phyloP scores from a whole-genome alignment of 2,113 vertebrate species.

The Electrona antarctica region DNA sequence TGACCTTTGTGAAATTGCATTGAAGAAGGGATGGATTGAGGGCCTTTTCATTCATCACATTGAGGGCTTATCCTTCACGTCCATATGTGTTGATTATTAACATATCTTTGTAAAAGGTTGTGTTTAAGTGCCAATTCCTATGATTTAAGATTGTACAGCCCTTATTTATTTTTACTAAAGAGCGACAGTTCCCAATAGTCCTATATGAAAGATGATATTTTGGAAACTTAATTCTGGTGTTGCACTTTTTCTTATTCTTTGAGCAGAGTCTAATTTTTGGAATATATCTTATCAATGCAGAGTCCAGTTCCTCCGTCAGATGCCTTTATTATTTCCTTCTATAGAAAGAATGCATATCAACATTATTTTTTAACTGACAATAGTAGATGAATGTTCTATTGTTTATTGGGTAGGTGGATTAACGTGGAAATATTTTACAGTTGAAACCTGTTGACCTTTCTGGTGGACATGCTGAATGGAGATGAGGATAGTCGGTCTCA shows the following conservation, averaged over 20 bases:
- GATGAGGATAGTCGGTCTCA: not conserved
- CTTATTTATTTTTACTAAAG: not conserved
- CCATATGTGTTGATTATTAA: slow-evolving; percentile 12
- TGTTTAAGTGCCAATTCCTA: slow-evolving; percentile 65
- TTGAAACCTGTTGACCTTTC: slow-evolving; percentile 27
- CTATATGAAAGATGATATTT: not conserved
- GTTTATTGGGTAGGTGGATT: not conserved
- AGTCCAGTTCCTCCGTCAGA: slow-evolving; percentile 14
- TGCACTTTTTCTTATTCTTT: slow-evolving; percentile 28
- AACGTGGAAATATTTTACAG: not conserved
- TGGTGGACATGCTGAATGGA: not conserved
- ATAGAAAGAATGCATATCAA: not conserved
- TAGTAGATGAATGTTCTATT: slow-evolving; percentile 10
- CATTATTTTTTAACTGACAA: not conserved
- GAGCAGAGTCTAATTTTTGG: not conserved
- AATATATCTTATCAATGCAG: not conserved
- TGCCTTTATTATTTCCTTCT: slow-evolving; percentile 63
- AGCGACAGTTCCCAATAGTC: not conserved
- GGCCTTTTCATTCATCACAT: slow-evolving; percentile 19
- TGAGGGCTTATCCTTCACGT: slow-evolving; percentile 8
- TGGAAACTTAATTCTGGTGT: slow-evolving; percentile 1
- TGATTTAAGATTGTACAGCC: slow-evolving; percentile 26
- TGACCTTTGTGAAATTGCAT: not conserved
- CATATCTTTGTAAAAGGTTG: slow-evolving; percentile 18
- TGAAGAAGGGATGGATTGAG: not conserved